phyloP scores from a whole-genome alignment of 2,113 vertebrate genomes.

The Vireo altiloquus region DNA sequence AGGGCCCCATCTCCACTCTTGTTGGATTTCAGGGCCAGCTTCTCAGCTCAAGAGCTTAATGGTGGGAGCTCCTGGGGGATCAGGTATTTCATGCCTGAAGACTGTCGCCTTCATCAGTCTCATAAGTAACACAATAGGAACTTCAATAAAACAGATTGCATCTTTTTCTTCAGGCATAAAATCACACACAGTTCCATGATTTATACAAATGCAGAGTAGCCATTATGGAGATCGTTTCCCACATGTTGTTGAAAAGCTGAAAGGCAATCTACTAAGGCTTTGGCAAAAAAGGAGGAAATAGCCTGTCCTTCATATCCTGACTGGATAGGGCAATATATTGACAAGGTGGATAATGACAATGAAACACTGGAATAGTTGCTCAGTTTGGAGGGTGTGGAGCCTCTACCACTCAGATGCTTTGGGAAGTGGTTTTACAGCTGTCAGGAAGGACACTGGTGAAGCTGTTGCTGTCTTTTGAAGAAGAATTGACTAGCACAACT shows the following conservation, averaged over 20 bases:
- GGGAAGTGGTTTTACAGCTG: not conserved
- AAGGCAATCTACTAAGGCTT: not conserved
- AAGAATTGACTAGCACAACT: not conserved
- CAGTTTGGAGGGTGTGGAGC: not conserved
- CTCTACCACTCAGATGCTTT: not conserved
- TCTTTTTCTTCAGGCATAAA: not conserved
- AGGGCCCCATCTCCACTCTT: not conserved
- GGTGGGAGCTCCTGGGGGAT: not conserved
- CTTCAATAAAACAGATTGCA: not conserved
- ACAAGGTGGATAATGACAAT: not conserved
- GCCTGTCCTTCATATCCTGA: not conserved
- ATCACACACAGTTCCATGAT: not conserved
- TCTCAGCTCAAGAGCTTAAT: not conserved
- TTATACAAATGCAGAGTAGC: not conserved
- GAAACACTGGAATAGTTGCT: not conserved
- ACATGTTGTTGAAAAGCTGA: not conserved
- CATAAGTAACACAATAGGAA: constrained; percentile 1
- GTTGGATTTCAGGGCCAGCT: not conserved
- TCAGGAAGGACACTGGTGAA: not conserved
- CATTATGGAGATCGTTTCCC: not conserved
- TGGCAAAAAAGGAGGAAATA: not conserved
- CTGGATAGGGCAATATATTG: not conserved
- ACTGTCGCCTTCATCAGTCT: not conserved
- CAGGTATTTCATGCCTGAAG: not conserved
- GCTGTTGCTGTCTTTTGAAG: not conserved